Evolutionary conservation across 2,797 vertebrate species (phyloP).

Genomic region (Nannoperca australis): DNA sequence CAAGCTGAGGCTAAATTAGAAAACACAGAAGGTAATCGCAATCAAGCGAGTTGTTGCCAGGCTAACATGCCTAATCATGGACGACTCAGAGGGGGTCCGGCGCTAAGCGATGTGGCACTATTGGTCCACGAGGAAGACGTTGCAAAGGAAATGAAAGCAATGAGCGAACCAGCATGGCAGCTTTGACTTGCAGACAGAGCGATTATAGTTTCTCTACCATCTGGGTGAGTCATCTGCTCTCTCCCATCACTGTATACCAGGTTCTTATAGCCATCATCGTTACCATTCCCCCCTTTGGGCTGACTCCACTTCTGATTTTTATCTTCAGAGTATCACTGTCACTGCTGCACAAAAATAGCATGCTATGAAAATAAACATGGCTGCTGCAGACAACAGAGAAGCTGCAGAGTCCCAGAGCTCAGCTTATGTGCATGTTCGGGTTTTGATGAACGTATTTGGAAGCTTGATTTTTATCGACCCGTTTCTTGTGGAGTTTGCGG

Average conservation of each 20-base stretch:
- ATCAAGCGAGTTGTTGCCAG: conserved; percentile 48
- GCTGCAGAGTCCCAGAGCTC: conserved; percentile 19
- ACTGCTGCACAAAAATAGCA: conserved; percentile 5
- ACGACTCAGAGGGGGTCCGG: conserved; percentile 47
- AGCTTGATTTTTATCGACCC: conserved; percentile 36
- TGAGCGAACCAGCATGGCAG: conserved; percentile 61
- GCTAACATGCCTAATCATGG: conserved; percentile 64
- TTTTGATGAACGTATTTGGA: conserved; percentile 31
- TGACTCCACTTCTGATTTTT: conserved; percentile 35
- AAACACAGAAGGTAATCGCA: conserved; percentile 70
- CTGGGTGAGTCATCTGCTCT: conserved; percentile 76
- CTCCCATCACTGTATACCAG: conserved; percentile 45
- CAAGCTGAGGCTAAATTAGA: conserved; percentile 70
- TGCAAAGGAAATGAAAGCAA: conserved; percentile 55
- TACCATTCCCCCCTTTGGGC: conserved; percentile 46
- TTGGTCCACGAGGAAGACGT: conserved; percentile 55
- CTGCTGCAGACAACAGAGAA: neutral
- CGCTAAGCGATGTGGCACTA: conserved; percentile 18
- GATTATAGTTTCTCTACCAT: conserved; percentile 70
- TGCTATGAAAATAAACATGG: conserved; percentile 27
- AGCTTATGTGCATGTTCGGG: conserved; percentile 14
- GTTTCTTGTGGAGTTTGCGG: conserved; percentile 31
- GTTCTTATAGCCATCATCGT: conserved; percentile 70
- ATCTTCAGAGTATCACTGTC: conserved; percentile 33
- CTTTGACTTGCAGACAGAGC: conserved; percentile 59